phyloP scores from a whole-genome alignment of 2,797 vertebrate genomes.

The Enteromius paludinosus region DNA sequence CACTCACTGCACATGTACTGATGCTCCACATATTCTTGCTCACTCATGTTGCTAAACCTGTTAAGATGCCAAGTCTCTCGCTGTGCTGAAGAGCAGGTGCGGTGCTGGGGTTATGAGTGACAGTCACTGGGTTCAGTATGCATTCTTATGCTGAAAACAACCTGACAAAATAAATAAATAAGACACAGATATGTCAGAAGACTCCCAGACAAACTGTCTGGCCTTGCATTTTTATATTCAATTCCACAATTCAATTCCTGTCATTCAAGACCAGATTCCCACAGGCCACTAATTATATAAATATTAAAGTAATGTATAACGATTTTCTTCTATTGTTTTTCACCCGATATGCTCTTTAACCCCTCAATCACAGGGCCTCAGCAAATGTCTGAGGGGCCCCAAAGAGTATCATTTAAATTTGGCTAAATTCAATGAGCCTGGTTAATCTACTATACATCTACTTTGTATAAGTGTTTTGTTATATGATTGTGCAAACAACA shows the following conservation, averaged over 20 bases:
- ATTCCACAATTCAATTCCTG: neutral
- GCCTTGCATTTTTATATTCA: neutral
- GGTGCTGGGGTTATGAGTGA: conserved; percentile 11
- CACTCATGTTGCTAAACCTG: conserved; percentile 69
- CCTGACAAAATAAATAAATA: conserved; percentile 46
- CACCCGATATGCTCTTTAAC: neutral
- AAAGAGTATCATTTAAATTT: neutral
- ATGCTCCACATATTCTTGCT: conserved; percentile 87
- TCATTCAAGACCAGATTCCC: neutral
- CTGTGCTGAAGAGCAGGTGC: conserved; percentile 28
- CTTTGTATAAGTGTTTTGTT: no score
- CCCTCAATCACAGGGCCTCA: neutral
- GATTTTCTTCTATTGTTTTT: neutral
- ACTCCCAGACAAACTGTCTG: neutral
- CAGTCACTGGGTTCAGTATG: neutral
- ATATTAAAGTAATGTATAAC: neutral
- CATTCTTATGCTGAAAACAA: conserved; percentile 35
- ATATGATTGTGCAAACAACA: no score
- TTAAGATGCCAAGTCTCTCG: conserved; percentile 4
- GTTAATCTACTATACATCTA: neutral
- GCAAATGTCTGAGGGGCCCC: neutral
- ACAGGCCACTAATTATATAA: neutral
- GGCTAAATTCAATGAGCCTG: neutral
- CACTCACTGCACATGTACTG: conserved; percentile 96
- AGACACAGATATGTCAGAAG: neutral